Evolutionary conservation across 2,113 vertebrate genomes (phyloP).

Genomic region (Oreotrochilus melanogaster): DNA sequence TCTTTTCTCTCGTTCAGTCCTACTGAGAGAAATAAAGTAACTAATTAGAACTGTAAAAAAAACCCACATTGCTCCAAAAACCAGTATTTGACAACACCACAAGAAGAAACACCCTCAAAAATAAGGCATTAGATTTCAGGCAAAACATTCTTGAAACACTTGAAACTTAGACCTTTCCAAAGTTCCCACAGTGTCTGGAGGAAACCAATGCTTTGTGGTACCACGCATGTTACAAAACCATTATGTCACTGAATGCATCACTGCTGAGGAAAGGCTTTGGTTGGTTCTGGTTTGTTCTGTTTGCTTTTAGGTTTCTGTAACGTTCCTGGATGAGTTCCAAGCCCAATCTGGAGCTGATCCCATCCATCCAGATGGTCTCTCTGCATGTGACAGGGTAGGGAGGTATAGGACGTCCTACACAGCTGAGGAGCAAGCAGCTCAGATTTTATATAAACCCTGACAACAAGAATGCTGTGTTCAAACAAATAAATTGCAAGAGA

Average conservation of each 20-base stretch:
- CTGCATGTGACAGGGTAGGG: not conserved
- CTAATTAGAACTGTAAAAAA: not conserved
- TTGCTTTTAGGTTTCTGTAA: not conserved
- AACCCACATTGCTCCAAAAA: not conserved
- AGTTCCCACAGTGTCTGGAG: not conserved
- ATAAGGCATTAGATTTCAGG: not conserved
- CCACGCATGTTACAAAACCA: not conserved
- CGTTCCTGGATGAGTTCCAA: not conserved
- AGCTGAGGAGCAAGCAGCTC: not conserved
- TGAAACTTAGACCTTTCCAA: not conserved
- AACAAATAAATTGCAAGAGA: not conserved
- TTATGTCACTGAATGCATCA: fast-evolving
- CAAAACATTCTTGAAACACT: not conserved
- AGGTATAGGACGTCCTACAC: not conserved
- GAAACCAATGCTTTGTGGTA: not conserved
- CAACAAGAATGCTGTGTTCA: not conserved
- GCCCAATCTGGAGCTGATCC: not conserved
- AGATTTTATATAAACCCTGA: not conserved
- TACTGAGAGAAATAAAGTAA: constrained; percentile 17
- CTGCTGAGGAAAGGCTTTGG: not conserved
- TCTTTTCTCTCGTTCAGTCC: not conserved
- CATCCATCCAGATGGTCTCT: not conserved
- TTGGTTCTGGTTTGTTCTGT: not conserved
- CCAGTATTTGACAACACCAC: not conserved
- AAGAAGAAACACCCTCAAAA: not conserved